Conservation (phyloP, 2,113 vertebrate genomes). For the Motacilla alba region DNA sequence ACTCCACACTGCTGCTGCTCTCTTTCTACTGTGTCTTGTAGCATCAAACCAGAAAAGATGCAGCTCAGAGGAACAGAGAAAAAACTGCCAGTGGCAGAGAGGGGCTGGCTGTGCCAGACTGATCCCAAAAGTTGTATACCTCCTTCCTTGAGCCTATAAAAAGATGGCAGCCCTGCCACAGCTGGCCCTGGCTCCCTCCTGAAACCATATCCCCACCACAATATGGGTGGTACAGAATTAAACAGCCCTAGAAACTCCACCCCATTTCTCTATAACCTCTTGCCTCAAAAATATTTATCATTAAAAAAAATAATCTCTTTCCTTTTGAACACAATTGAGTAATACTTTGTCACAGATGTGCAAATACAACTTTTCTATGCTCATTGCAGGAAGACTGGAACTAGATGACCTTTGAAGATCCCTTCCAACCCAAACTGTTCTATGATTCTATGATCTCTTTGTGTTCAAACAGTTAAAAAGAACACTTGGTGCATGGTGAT, state of each 20-base stretch:
- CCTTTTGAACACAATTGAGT: background rate
- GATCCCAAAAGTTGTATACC: background rate
- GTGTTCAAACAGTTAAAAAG: background rate
- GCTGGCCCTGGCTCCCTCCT: background rate
- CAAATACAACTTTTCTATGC: background rate
- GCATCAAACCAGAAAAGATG: background rate
- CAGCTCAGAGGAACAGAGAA: background rate
- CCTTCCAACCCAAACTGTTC: background rate
- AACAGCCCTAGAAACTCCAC: background rate
- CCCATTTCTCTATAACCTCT: background rate
- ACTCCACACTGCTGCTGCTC: background rate
- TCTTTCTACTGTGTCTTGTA: background rate
- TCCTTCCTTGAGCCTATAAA: background rate
- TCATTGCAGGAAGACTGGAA: background rate
- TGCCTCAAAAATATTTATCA: background rate
- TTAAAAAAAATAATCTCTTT: background rate
- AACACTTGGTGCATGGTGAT: background rate
- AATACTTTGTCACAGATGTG: background rate
- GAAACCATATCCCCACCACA: background rate
- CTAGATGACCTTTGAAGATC: background rate
- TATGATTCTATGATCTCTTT: background rate
- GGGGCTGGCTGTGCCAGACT: background rate
- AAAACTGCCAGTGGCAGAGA: background rate
- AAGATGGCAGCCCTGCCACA: fast-evolving
- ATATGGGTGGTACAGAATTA: background rate